Conservation (phyloP, 2,797 vertebrate genomes). For the Hippocampus kuda region DNA sequence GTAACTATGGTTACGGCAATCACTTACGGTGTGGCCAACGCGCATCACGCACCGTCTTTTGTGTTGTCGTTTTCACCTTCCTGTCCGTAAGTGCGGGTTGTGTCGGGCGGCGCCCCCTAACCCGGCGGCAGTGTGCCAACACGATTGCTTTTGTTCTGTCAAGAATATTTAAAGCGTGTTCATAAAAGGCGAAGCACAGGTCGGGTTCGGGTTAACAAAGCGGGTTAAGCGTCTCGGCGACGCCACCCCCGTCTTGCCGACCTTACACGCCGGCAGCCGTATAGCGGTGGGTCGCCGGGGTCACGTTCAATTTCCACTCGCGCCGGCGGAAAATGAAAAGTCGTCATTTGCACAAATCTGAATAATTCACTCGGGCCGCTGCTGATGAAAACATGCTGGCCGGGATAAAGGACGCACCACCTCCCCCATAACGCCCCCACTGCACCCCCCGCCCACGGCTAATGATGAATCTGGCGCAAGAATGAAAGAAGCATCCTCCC, state of each 20-base stretch:
- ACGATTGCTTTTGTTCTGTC: constrained; percentile 60
- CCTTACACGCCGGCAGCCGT: constrained; percentile 68
- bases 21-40: neutral
- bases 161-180: constrained; percentile 70
- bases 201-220: constrained; percentile 85
- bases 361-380: constrained; percentile 83
- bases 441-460: constrained; percentile 31
- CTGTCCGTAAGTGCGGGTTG: constrained; percentile 35
- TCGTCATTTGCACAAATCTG: constrained; percentile 99
- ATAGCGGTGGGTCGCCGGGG: constrained; percentile 88
- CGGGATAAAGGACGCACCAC: constrained; percentile 5
- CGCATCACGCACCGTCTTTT: neutral
- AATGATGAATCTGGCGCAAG: constrained; percentile 91
- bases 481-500: constrained; percentile 81
- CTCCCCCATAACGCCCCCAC: neutral
- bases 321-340: constrained; percentile 89
- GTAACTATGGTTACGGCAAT: too few relatives aligned
- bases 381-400: constrained; percentile 7
- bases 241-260: constrained; percentile 54
- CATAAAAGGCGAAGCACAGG: constrained; percentile 75
- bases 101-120: constrained; percentile 46
- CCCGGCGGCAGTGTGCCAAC: constrained; percentile 29
- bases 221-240: neutral
- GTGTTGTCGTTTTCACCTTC: neutral
- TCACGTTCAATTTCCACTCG: constrained; percentile 99